Evolutionary conservation across 2,797 vertebrate genomes (phyloP).

Genomic region (Naso thynnoides): DNA sequence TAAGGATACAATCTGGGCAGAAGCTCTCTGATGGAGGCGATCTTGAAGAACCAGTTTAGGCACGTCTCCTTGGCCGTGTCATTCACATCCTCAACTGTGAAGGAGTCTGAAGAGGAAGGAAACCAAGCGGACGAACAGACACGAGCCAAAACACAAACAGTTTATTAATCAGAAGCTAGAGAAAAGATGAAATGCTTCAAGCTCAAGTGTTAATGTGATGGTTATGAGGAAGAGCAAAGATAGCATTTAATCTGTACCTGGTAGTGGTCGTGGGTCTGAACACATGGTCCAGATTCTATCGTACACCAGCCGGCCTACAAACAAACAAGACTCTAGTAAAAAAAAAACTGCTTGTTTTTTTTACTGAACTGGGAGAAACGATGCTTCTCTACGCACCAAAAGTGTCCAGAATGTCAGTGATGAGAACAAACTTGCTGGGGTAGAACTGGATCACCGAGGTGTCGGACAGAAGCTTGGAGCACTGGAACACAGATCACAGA

Average conservation of each 20-base stretch:
- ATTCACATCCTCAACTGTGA: slow-evolving; percentile 91
- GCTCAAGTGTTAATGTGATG: too few species aligned
- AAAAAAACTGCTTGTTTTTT: not conserved
- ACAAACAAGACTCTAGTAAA: slow-evolving; percentile 8
- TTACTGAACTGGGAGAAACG: not conserved
- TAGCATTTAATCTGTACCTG: slow-evolving; percentile 81
- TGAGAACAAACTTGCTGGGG: slow-evolving; percentile 98
- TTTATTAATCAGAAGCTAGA: not conserved
- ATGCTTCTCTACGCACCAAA: slow-evolving; percentile 87
- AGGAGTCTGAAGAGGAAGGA: slow-evolving; percentile 84
- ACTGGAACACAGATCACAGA: slow-evolving; percentile 80
- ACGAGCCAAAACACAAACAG: not conserved
- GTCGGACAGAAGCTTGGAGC: slow-evolving; percentile 97
- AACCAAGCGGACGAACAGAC: not conserved
- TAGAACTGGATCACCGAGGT: slow-evolving; percentile 98
- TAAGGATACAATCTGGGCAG: slow-evolving; percentile 96
- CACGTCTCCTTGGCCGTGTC: slow-evolving; percentile 98
- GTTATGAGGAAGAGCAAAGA: not conserved
- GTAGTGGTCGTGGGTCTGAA: slow-evolving; percentile 81
- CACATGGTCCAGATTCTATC: slow-evolving; percentile 98
- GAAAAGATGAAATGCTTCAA: not conserved
- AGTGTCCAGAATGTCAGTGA: slow-evolving; percentile 98
- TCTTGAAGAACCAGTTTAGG: slow-evolving; percentile 99
- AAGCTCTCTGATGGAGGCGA: slow-evolving; percentile 98
- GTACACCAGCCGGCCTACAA: slow-evolving; percentile 93